These are phyloP conservation scores for Dynastes maya DNA, from an alignment of 2,888 invertebrate species.

Conservation along the genomic window DNA sequence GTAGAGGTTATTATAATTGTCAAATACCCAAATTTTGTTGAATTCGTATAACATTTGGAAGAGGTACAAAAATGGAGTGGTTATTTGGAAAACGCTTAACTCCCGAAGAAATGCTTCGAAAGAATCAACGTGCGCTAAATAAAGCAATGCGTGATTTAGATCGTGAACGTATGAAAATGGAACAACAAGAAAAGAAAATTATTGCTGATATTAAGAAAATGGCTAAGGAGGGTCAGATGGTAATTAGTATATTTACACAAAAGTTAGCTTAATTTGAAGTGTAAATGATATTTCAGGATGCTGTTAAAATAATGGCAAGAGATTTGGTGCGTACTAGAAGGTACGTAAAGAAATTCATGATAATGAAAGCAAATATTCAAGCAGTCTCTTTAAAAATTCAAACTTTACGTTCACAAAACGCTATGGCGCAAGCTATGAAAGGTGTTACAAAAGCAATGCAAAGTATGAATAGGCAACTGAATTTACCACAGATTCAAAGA, in stretches of 20 bases:
- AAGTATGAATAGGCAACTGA: conserved; percentile 97
- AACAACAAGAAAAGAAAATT: conserved; percentile 98
- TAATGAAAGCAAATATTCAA: conserved; percentile 72
- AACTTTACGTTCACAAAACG: conserved; percentile 89
- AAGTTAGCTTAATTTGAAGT: conserved; percentile 4
- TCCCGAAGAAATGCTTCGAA: conserved; percentile 97
- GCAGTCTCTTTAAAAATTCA: conserved; percentile 58
- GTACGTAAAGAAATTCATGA: conserved; percentile 98
- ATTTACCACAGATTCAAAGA: conserved; percentile 98
- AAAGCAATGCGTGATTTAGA: conserved; percentile 99
- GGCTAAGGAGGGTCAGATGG: conserved; percentile 99
- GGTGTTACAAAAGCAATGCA: conserved; percentile 94
- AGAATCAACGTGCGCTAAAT: conserved; percentile 97
- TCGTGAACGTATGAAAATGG: conserved; percentile 94
- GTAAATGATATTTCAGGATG: conserved; percentile 79
- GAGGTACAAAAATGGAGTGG: conserved; percentile 84
- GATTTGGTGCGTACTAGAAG: conserved; percentile 96
- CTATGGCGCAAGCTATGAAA: conserved; percentile 99
- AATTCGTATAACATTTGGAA: neutral
- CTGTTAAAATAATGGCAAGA: conserved; percentile 99
- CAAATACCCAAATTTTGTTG: too few relatives aligned
- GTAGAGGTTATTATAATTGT: neutral
- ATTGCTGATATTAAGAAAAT: conserved; percentile 98
- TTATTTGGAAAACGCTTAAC: conserved; percentile 96
- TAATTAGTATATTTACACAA: conserved; percentile 64